Evolutionary conservation across 2,113 vertebrate species (phyloP).

Genomic region (Embiotoca jacksoni): DNA sequence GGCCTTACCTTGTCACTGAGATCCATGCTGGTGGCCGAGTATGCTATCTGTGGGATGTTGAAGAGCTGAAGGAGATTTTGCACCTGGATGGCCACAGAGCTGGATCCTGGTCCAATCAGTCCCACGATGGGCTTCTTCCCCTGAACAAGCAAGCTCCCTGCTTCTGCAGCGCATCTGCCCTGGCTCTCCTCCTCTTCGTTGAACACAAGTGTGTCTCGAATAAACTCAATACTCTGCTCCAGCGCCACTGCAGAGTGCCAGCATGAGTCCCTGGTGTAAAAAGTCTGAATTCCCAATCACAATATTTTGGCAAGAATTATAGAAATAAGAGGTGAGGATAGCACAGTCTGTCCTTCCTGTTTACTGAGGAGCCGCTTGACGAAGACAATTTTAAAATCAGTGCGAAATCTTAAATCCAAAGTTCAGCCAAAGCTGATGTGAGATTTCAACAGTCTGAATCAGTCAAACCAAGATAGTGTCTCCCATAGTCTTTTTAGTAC

Average conservation of each 20-base stretch:
- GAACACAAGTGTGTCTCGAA: slow-evolving; percentile 96
- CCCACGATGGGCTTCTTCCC: slow-evolving; percentile 98
- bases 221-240: slow-evolving; percentile 99
- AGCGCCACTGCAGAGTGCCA: slow-evolving; percentile 98
- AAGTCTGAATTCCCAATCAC: slow-evolving; percentile 19
- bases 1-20: slow-evolving; percentile 91
- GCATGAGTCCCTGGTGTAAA: slow-evolving; percentile 90
- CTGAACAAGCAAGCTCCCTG: slow-evolving; percentile 82
- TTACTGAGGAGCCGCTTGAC: slow-evolving; percentile 1
- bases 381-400: neutral
- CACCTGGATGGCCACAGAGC: slow-evolving; percentile 98
- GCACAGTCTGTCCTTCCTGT: neutral
- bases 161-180: slow-evolving; percentile 87
- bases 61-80: slow-evolving; percentile 98
- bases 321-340: neutral
- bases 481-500: slow-evolving; percentile 2
- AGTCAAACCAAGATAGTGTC: slow-evolving; percentile 1
- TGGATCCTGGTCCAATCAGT: slow-evolving; percentile 97
- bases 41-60: slow-evolving; percentile 99
- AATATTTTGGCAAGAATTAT: slow-evolving; percentile 29
- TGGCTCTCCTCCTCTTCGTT: slow-evolving; percentile 93
- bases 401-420: no score
- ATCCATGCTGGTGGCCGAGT: slow-evolving; percentile 99
- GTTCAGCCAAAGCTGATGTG: no score
- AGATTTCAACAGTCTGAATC: slow-evolving; percentile 1